Evolutionary conservation across 2,888 invertebrate species (phyloP).

Genomic region (Eilema griseolum): DNA sequence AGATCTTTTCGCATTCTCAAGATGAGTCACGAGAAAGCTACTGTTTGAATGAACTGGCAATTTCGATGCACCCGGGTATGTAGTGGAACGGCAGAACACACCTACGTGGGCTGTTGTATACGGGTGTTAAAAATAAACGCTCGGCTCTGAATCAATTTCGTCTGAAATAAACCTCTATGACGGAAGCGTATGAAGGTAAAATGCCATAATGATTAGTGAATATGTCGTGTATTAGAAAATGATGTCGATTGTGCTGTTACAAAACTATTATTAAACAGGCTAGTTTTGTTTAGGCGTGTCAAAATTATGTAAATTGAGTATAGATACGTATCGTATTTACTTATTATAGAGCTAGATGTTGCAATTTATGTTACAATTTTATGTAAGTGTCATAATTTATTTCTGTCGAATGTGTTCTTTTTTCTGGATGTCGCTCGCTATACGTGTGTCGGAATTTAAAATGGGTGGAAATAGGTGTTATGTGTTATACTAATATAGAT

Average conservation of each 20-base stretch:
- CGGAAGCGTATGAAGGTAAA: slow-evolving; percentile 43
- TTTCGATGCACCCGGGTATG: slow-evolving; percentile 30
- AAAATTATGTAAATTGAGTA: no score
- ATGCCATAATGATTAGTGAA: slow-evolving; percentile 23
- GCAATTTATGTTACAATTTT: no score
- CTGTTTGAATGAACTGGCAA: slow-evolving; percentile 50
- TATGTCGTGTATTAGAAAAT: neutral
- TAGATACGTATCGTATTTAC: no score
- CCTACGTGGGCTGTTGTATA: slow-evolving; percentile 36
- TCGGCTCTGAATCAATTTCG: slow-evolving; percentile 16
- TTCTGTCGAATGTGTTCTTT: no score
- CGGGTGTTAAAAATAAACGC: slow-evolving; percentile 39
- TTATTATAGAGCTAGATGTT: no score
- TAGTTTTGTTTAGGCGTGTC: no score
- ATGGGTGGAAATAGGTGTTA: no score
- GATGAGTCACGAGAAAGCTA: slow-evolving; percentile 43
- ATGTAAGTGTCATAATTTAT: no score
- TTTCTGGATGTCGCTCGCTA: no score
- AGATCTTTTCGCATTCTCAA: slow-evolving; percentile 53
- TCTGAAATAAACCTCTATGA: slow-evolving; percentile 47
- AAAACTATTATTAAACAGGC: no score
- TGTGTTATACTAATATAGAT: no score
- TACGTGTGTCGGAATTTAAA: no score
- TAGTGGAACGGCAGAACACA: slow-evolving; percentile 29
- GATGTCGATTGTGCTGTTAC: neutral